These are phyloP conservation scores for Epinotia ramella DNA, from an alignment of 2,888 invertebrate genomes.

Conservation along the genomic window DNA sequence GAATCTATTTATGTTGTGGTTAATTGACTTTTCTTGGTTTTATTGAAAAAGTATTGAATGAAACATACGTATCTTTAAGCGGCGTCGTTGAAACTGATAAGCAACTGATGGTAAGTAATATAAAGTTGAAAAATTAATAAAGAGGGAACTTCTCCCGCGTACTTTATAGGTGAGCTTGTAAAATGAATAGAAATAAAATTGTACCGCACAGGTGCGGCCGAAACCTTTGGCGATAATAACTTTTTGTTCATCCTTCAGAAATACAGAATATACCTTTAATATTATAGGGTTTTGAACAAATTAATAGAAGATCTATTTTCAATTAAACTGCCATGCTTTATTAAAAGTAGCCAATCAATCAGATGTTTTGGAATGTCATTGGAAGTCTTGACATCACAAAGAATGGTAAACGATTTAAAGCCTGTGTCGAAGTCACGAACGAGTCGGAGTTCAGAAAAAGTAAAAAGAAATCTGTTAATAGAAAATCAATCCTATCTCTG, in stretches of 20 bases:
- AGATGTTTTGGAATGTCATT: constrained; percentile 34
- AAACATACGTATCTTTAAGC: constrained; percentile 37
- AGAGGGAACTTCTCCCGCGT: constrained; percentile 80
- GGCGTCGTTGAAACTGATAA: constrained; percentile 66
- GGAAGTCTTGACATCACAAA: constrained; percentile 39
- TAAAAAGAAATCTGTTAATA: constrained; percentile 66
- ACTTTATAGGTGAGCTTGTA: constrained; percentile 83
- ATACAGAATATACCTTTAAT: constrained; percentile 52
- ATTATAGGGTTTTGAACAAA: too few relatives aligned
- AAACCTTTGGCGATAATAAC: constrained; percentile 84
- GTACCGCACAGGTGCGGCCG: constrained; percentile 82
- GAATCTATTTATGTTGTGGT: constrained; percentile 15
- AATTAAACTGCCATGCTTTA: not conserved
- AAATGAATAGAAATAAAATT: constrained; percentile 85
- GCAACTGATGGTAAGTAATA: constrained; percentile 81
- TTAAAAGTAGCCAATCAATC: constrained; percentile 3
- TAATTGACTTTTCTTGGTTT: constrained; percentile 19
- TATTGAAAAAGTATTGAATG: constrained; percentile 34
- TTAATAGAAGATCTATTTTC: not conserved
- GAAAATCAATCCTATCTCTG: constrained; percentile 80
- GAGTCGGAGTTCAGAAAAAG: constrained; percentile 68
- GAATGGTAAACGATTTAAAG: constrained; percentile 54
- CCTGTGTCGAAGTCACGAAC: constrained; percentile 70
- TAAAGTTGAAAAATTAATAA: constrained; percentile 86
- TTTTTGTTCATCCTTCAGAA: constrained; percentile 76